Evolutionary conservation across 2,888 invertebrate species (phyloP).

Genomic region (Megaustenia siamemsis): DNA sequence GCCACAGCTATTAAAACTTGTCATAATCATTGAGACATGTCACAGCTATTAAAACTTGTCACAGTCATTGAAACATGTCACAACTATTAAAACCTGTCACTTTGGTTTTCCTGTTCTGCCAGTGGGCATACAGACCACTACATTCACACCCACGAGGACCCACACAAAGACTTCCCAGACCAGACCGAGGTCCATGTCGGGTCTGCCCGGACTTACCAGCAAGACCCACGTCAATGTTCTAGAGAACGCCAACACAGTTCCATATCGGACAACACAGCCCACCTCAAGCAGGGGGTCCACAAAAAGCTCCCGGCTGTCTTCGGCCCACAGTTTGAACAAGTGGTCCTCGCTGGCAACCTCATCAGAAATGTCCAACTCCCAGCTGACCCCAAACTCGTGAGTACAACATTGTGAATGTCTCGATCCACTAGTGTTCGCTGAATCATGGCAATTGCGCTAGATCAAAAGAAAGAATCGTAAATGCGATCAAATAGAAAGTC

Average conservation of each 20-base stretch:
- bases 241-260: conserved; percentile 64
- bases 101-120: too few relatives aligned
- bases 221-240: conserved; percentile 60
- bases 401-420: too few relatives aligned
- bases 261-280: conserved; percentile 57
- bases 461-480: too few relatives aligned
- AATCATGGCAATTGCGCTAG: too few relatives aligned
- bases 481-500: too few relatives aligned
- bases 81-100: too few relatives aligned
- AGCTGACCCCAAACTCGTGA: conserved; percentile 66
- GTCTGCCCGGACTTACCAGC: background rate
- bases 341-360: conserved; percentile 74
- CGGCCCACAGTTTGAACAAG: conserved; percentile 64
- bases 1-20: too few relatives aligned
- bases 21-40: too few relatives aligned
- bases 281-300: conserved; percentile 50
- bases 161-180: conserved; percentile 1
- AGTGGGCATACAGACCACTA: conserved; percentile 62
- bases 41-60: too few relatives aligned
- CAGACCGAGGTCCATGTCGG: conserved; percentile 39
- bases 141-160: conserved; percentile 2
- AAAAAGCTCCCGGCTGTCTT: conserved; percentile 53
- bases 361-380: conserved; percentile 61
- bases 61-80: too few relatives aligned
- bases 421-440: too few relatives aligned